Conservation (phyloP, 2,888 invertebrate genomes). For the Lissonota sp. region DNA sequence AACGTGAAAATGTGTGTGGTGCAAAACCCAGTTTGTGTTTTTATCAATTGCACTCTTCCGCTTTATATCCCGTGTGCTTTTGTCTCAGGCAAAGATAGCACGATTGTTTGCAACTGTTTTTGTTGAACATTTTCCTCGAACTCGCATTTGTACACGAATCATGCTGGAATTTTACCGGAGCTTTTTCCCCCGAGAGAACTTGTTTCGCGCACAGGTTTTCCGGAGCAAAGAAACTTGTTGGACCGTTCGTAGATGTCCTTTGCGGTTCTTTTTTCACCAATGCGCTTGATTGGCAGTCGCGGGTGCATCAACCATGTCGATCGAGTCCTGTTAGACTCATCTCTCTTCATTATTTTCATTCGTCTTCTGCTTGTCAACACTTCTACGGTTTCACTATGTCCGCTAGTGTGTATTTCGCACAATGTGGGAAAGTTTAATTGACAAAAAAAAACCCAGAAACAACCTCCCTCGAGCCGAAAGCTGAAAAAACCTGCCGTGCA, state of each 20-base stretch:
- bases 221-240: background rate
- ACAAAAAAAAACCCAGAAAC: conserved; percentile 27
- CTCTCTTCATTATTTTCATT: background rate
- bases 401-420: background rate
- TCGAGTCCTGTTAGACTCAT: no score
- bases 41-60: no score
- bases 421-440: conserved; percentile 53
- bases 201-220: background rate
- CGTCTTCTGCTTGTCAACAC: background rate
- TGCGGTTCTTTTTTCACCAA: no score
- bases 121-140: no score
- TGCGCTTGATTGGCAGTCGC: background rate
- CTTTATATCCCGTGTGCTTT: background rate
- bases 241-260: background rate
- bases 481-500: conserved; percentile 15
- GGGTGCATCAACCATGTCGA: background rate
- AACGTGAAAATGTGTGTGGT: no score
- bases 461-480: conserved; percentile 48
- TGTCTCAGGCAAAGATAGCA: background rate
- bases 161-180: no score
- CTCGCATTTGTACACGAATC: no score
- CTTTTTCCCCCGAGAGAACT: background rate
- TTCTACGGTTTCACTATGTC: no score
- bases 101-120: background rate
- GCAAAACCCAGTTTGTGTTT: no score